These are phyloP conservation scores for Coracopsis vasa DNA, from an alignment of 2,113 vertebrate genomes.

Conservation along the genomic window DNA sequence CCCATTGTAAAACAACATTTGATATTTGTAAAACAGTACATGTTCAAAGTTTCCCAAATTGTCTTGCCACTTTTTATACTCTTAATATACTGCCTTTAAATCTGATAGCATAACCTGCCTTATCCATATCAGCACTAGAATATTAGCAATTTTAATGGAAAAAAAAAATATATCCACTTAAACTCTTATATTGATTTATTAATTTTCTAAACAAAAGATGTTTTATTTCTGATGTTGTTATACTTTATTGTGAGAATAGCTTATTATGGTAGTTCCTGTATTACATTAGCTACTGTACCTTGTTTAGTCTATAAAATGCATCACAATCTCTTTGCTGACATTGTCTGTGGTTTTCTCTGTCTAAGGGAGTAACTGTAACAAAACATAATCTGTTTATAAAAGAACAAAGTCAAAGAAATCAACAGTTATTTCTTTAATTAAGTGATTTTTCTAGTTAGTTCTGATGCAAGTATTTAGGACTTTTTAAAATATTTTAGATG, in stretches of 20 bases:
- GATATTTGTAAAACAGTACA: neutral
- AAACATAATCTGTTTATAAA: conserved; percentile 40
- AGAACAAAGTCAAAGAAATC: neutral
- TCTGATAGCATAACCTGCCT: neutral
- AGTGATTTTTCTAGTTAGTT: neutral
- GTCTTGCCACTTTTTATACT: neutral
- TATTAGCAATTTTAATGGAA: neutral
- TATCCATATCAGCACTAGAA: neutral
- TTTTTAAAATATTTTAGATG: neutral
- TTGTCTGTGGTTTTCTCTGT: conserved; percentile 6
- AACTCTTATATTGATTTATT: neutral
- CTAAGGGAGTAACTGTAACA: conserved; percentile 59
- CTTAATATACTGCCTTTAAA: neutral
- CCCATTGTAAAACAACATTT: neutral
- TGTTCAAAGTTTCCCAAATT: neutral
- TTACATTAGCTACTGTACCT: conserved; percentile 41
- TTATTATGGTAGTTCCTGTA: neutral
- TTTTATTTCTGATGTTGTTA: neutral
- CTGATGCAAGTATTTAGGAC: neutral
- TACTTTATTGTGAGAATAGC: neutral
- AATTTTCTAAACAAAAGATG: neutral
- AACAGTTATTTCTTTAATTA: neutral
- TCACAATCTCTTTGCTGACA: conserved; percentile 47
- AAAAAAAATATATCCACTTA: neutral
- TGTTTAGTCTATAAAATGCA: conserved; percentile 42